These are phyloP conservation scores for Lindbergichthys nudifrons DNA, from an alignment of 2,797 vertebrate genomes.

Conservation along the genomic window DNA sequence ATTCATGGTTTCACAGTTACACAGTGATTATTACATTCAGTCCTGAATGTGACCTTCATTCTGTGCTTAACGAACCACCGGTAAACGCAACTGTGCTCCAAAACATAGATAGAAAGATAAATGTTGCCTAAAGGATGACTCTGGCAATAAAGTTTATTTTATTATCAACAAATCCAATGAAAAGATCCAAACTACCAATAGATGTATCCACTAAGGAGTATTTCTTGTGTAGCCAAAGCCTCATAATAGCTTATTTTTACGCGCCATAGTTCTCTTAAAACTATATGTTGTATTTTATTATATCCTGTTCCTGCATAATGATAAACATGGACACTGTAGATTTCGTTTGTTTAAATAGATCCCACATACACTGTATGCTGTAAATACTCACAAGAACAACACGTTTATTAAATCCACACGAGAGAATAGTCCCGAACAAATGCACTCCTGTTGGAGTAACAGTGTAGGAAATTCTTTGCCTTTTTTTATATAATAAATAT, in stretches of 20 bases:
- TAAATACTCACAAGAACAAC: neutral
- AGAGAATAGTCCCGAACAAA: neutral
- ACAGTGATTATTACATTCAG: slow-evolving; percentile 13
- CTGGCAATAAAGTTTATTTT: too few relatives aligned
- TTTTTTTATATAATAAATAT: neutral
- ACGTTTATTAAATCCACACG: neutral
- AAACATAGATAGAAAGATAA: neutral
- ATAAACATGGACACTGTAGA: neutral
- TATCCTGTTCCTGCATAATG: neutral
- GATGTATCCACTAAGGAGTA: neutral
- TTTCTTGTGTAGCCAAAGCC: neutral
- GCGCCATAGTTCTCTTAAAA: neutral
- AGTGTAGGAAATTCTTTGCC: neutral
- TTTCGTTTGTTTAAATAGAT: neutral
- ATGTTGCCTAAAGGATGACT: too few relatives aligned
- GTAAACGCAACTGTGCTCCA: neutral
- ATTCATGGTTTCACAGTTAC: slow-evolving; percentile 45
- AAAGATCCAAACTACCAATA: too few relatives aligned
- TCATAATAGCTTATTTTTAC: neutral
- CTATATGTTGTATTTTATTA: neutral
- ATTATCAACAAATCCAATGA: too few relatives aligned
- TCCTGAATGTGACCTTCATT: slow-evolving; percentile 26
- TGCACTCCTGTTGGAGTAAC: neutral
- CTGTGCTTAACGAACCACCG: neutral
- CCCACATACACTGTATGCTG: neutral